These are phyloP conservation scores for Brachynemurus nebulosus DNA, from an alignment of 2,888 invertebrate species.

Conservation along the genomic window DNA sequence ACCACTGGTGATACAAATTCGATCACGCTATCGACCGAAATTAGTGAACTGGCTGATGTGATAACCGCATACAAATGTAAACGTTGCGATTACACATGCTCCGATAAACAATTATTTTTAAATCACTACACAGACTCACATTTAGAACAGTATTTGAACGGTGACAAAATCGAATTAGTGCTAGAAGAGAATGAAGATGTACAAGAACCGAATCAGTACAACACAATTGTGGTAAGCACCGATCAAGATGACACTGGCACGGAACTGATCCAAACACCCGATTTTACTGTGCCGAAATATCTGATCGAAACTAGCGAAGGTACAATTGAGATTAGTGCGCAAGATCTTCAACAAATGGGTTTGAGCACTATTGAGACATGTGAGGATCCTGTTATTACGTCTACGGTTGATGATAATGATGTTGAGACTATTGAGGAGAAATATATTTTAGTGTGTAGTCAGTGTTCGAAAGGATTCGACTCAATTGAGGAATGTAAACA, in stretches of 20 bases:
- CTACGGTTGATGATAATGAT: background rate
- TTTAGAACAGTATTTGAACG: too few relatives aligned
- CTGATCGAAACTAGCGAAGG: conserved; percentile 1
- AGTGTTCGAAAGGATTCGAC: conserved; percentile 34
- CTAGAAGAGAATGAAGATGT: background rate
- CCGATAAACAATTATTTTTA: conserved; percentile 24
- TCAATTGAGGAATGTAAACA: conserved; percentile 34
- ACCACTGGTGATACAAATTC: background rate
- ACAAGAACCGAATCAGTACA: background rate
- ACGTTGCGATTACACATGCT: conserved; percentile 26
- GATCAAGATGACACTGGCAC: background rate
- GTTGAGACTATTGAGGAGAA: conserved; percentile 6
- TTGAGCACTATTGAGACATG: too few relatives aligned
- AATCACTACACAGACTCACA: conserved; percentile 24
- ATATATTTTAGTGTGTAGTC: conserved; percentile 34
- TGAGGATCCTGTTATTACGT: too few relatives aligned
- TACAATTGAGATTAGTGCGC: background rate
- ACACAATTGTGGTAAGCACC: background rate
- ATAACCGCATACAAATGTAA: conserved; percentile 28
- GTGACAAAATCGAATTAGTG: conserved; percentile 12
- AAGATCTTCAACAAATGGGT: background rate
- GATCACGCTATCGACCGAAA: conserved; percentile 1
- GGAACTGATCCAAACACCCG: background rate
- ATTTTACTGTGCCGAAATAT: background rate
- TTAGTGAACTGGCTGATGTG: conserved; percentile 21